Conservation (phyloP, 2,797 vertebrate genomes). For the Monodelphis domestica region DNA sequence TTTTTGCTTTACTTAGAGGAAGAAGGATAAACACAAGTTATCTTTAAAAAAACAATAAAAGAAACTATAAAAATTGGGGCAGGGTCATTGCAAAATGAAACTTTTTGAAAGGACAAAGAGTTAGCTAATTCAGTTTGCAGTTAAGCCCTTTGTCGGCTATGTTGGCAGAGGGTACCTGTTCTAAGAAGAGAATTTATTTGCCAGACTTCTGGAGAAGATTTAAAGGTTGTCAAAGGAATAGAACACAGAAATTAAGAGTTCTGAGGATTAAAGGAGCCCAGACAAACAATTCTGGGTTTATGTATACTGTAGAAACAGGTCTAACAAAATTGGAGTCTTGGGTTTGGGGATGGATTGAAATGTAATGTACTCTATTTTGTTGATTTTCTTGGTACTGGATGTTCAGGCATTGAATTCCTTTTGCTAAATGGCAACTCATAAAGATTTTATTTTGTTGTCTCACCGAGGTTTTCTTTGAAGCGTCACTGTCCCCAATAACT, state of each 20-base stretch:
- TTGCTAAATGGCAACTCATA: conserved; percentile 4
- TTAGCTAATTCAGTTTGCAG: conserved; percentile 18
- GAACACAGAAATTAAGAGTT: neutral
- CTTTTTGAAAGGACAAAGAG: conserved; percentile 24
- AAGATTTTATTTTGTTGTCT: conserved; percentile 18
- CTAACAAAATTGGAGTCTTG: neutral
- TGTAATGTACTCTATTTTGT: conserved; percentile 34
- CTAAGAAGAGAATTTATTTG: neutral
- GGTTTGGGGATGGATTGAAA: conserved; percentile 11
- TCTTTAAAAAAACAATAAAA: conserved; percentile 20
- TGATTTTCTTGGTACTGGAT: conserved; percentile 42
- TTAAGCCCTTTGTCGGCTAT: conserved; percentile 30
- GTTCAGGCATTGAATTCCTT: conserved; percentile 16
- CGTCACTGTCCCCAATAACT: neutral
- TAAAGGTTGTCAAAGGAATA: conserved; percentile 41
- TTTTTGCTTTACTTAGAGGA: conserved; percentile 36
- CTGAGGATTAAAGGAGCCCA: conserved; percentile 4
- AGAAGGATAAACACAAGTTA: conserved; percentile 32
- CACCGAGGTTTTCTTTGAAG: neutral
- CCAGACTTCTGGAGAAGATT: conserved; percentile 55
- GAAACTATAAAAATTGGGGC: neutral
- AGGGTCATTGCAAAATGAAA: neutral
- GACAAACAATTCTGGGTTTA: neutral
- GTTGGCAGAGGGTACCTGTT: conserved; percentile 36
- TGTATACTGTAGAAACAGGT: neutral